Evolutionary conservation across 1,140 invertebrate species (phyloP).

Genomic region (Cherax quadricarinatus): DNA sequence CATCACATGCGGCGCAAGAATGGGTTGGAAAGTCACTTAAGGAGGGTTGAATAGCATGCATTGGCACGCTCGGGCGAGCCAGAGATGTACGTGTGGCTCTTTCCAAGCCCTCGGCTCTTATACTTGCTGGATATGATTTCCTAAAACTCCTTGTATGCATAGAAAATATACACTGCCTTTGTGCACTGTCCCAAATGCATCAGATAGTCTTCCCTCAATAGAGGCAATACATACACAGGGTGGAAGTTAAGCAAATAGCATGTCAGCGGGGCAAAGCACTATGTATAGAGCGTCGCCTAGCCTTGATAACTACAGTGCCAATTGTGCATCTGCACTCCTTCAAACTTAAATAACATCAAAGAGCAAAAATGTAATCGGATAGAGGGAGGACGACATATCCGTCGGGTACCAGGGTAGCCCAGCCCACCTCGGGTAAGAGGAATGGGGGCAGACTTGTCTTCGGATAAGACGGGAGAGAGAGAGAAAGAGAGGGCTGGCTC

Average conservation of each 20-base stretch:
- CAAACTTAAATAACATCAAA: constrained; percentile 57
- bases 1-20: too few relatives aligned
- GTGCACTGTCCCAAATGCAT: neutral
- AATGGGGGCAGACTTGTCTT: neutral
- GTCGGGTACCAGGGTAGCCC: neutral
- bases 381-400: neutral
- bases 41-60: too few relatives aligned
- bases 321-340: constrained; percentile 2
- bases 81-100: too few relatives aligned
- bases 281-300: neutral
- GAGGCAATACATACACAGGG: neutral
- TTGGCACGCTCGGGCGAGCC: too few relatives aligned
- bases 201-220: neutral
- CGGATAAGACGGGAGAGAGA: neutral
- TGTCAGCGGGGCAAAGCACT: neutral
- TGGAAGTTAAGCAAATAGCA: neutral
- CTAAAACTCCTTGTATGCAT: neutral
- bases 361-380: constrained; percentile 25
- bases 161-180: neutral
- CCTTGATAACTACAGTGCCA: constrained; percentile 44
- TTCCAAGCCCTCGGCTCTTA: too few relatives aligned
- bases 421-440: neutral
- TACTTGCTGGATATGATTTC: neutral
- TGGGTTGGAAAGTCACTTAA: too few relatives aligned
- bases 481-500: constrained; percentile 4